Evolutionary conservation across 2,888 invertebrate species (phyloP).

Genomic region (Rotaria macrura): DNA sequence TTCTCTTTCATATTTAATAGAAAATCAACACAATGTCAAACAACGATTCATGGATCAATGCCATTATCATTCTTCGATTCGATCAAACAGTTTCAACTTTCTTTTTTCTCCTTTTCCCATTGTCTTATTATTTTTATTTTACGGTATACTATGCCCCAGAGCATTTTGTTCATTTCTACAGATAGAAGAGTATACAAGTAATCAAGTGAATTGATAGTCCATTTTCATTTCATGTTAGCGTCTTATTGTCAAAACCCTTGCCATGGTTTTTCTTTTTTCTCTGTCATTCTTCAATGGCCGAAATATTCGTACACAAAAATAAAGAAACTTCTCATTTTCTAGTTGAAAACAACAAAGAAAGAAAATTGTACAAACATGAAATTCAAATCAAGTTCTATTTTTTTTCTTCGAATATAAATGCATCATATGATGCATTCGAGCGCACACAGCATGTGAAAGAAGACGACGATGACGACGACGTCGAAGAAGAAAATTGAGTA

Average conservation of each 20-base stretch:
- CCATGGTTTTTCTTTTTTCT: neutral
- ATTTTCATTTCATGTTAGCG: neutral
- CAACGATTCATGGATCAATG: too few species aligned
- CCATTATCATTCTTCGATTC: too few species aligned
- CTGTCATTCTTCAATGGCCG: too few species aligned
- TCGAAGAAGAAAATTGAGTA: conserved; percentile 2
- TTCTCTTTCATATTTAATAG: too few species aligned
- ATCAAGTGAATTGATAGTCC: neutral
- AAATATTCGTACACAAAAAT: neutral
- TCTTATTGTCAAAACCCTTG: neutral
- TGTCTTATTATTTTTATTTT: neutral
- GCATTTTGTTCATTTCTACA: neutral
- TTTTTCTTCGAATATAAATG: neutral
- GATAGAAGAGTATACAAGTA: neutral
- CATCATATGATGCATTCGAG: neutral
- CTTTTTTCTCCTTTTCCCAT: neutral
- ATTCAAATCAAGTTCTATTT: neutral
- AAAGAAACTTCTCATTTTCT: too few species aligned
- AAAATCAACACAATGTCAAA: too few species aligned
- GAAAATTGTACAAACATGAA: neutral
- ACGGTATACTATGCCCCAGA: neutral
- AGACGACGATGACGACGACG: neutral
- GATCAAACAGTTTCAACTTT: too few species aligned
- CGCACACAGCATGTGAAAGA: conserved; percentile 2
- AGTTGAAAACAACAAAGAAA: neutral